phyloP scores from a whole-genome alignment of 2,888 invertebrate species.

The Agrochola circellaris region DNA sequence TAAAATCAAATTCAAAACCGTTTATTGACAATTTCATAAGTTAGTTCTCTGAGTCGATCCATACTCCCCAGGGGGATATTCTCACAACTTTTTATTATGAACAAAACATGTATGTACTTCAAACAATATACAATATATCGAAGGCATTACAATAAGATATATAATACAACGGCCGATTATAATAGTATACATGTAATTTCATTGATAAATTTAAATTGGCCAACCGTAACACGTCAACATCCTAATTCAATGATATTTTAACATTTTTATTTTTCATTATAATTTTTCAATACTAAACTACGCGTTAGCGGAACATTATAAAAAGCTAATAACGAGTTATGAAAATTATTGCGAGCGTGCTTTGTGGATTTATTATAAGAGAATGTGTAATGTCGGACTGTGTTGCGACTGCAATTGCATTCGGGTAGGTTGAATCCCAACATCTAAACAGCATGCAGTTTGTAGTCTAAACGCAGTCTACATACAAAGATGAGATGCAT shows the following conservation, averaged over 20 bases:
- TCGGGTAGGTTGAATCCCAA: background rate
- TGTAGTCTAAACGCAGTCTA: slow-evolving; percentile 30
- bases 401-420: slow-evolving; percentile 3
- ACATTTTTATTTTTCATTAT: slow-evolving; percentile 68
- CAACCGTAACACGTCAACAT: slow-evolving; percentile 68
- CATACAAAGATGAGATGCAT: background rate
- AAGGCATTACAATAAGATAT: slow-evolving; percentile 63
- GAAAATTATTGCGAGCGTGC: slow-evolving; percentile 80
- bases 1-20: slow-evolving; percentile 37
- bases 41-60: slow-evolving; percentile 48
- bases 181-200: slow-evolving; percentile 66
- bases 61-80: slow-evolving; percentile 49
- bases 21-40: slow-evolving; percentile 66
- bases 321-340: slow-evolving; percentile 84
- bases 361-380: slow-evolving; percentile 52
- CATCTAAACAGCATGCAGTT: background rate
- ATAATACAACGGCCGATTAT: slow-evolving; percentile 62
- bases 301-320: slow-evolving; percentile 83
- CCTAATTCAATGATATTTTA: slow-evolving; percentile 70
- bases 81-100: slow-evolving; percentile 57
- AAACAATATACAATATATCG: slow-evolving; percentile 60
- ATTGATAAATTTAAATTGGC: slow-evolving; percentile 61
- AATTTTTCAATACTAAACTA: slow-evolving; percentile 78
- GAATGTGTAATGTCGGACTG: slow-evolving; percentile 1
- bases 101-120: slow-evolving; percentile 64